Base-by-base conservation (phyloP, 1,140 invertebrate species). In the Magallana gigas region DNA sequence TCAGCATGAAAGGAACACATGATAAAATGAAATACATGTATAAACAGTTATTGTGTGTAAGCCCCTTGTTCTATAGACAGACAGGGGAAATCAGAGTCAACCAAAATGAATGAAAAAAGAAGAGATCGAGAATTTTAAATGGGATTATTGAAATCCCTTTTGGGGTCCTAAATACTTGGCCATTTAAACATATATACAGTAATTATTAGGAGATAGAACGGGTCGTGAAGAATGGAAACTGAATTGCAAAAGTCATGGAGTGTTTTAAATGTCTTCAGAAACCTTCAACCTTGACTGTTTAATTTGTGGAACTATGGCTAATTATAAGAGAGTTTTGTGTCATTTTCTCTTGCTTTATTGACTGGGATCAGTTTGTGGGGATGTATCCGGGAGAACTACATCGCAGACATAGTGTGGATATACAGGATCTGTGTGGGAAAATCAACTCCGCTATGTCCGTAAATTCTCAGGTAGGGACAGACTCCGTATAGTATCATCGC, bases 121-220 rank as follows among this genome's bases (percentile, higher is more conserved):
- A 76, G 29, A 76, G 68, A 76, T 76, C 68, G 11, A 29, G 68
- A 76, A 76, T 76, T 76, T 36, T 76, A 48, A 76, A 76, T 76
- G 68, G 68, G 68, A 76, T 76, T 76, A 76, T 76, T 76, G 23
- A 76, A 76, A 76, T 76, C 68, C 68, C 68, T 76, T 76, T 76
- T 29, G 4, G 68, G 68, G 68, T 29, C 23, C 23, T 76, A 29
- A 76, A 76, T 76, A 29, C 23, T 18, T 8, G 68, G 68, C 1
- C 68, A 76, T 76, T 76, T 76, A 76, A 76, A 76, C 8, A 76
- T 76, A 76, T 76, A 12, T 76, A 76, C 60, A 64, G 60, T 76
- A 76, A 23, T 76, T 76, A 76, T 76, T 76, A 76, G 29, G 23
- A 76, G 68, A 76, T 76, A 76, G 36, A 76, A 76, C 68, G 29